These are phyloP conservation scores for Oasisia sp. DNA, from an alignment of 2,888 invertebrate species.

Conservation along the genomic window DNA sequence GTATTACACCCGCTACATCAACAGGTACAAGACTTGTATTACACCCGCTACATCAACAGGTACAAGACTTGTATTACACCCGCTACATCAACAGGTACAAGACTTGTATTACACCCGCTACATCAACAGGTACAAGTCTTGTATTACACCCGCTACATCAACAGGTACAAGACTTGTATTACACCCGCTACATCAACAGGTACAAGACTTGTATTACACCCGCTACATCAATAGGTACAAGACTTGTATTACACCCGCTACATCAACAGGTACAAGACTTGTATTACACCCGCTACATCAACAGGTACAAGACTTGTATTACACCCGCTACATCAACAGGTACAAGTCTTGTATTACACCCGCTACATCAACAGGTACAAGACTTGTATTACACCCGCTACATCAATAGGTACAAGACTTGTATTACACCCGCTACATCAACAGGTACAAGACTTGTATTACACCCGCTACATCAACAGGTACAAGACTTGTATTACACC, in stretches of 20 bases:
- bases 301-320: too few species aligned
- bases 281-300: background rate
- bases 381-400: too few species aligned
- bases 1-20: too few species aligned
- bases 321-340: conserved; percentile 59
- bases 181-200: conserved; percentile 59
- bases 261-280: conserved; percentile 51
- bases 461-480: conserved; percentile 59
- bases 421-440: background rate
- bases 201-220: conserved; percentile 30
- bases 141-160: background rate
- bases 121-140: conserved; percentile 51
- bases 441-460: too few species aligned
- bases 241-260: too few species aligned
- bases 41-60: too few species aligned
- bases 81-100: too few species aligned
- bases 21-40: too few species aligned
- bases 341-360: conserved; percentile 30
- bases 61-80: too few species aligned
- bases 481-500: conserved; percentile 30
- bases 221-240: background rate
- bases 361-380: background rate
- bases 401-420: conserved; percentile 51
- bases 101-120: conserved; percentile 34
- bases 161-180: too few species aligned